Percentiles rank a stretch among this genome's conserved stretches.
Conservation (phyloP, 2,888 invertebrate species). For the Sesia bembeciformis region DNA sequence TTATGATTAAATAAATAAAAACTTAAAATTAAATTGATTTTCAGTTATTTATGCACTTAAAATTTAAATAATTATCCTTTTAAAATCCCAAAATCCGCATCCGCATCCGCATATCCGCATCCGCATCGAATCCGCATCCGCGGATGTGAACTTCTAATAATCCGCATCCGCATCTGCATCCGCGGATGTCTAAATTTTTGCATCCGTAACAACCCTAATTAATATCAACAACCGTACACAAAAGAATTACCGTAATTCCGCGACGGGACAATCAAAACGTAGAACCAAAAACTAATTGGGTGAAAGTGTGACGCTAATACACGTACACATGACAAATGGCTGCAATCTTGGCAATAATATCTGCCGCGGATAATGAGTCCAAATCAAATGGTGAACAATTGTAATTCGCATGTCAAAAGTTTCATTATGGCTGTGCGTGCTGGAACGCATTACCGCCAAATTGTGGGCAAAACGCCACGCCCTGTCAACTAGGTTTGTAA, state of each 20-base stretch:
- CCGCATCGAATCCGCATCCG: too few species aligned
- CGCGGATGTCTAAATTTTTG: too few species aligned
- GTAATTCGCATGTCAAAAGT: constrained; percentile 51
- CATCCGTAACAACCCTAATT: too few species aligned
- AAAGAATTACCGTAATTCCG: constrained; percentile 39
- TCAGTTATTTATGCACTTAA: too few species aligned
- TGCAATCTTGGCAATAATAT: constrained; percentile 39
- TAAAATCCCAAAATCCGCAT: too few species aligned
- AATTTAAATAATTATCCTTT: too few species aligned
- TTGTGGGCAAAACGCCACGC: constrained; percentile 12
- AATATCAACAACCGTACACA: constrained; percentile 8
- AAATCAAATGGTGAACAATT: constrained; percentile 45
- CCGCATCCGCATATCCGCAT: too few species aligned
- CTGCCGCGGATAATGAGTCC: constrained; percentile 37
- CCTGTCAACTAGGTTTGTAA: constrained; percentile 16
- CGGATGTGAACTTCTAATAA: too few species aligned
- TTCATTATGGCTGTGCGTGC: constrained; percentile 30
- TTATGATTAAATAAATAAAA: too few species aligned
- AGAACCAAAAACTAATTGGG: constrained; percentile 51
- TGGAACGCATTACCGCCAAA: constrained; percentile 22
- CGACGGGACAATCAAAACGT: constrained; percentile 20
- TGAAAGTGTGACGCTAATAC: constrained; percentile 67
- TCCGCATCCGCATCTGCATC: too few species aligned
- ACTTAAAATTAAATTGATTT: too few species aligned
- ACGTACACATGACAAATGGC: constrained; percentile 62